phyloP scores from a whole-genome alignment of 1,140 invertebrate genomes.

The Nomia melanderi region DNA sequence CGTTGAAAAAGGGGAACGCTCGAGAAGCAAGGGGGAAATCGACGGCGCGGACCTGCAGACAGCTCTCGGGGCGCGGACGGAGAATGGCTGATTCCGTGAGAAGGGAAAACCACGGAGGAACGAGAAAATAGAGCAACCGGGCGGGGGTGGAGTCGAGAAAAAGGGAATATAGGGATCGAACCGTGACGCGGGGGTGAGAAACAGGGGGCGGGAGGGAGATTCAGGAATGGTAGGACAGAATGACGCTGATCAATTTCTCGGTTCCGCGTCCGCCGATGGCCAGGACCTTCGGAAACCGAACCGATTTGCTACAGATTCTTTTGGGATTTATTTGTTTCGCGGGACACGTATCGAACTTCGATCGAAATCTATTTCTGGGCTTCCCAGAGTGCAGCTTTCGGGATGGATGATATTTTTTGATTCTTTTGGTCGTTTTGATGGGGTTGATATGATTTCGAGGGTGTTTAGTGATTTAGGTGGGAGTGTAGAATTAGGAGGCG shows the following conservation, averaged over 20 bases:
- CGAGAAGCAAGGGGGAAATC: slow-evolving; percentile 45
- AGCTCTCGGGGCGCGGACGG: slow-evolving; percentile 65
- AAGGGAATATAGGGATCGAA: slow-evolving; percentile 52
- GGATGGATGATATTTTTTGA: too few relatives aligned
- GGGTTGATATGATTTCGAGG: too few relatives aligned
- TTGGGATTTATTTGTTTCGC: too few relatives aligned
- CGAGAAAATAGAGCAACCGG: slow-evolving; percentile 26
- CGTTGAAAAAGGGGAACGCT: slow-evolving; percentile 50
- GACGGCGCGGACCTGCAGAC: slow-evolving; percentile 68
- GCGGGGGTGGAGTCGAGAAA: slow-evolving; percentile 43
- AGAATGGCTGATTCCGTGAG: slow-evolving; percentile 69
- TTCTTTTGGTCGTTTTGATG: too few relatives aligned
- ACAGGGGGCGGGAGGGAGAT: slow-evolving; percentile 12
- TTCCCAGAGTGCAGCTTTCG: too few relatives aligned
- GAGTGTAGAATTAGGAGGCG: too few relatives aligned
- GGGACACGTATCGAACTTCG: too few relatives aligned
- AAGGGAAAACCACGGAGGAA: slow-evolving; percentile 51
- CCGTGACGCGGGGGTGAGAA: neutral
- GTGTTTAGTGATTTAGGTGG: too few relatives aligned
- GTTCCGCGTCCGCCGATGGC: slow-evolving; percentile 60
- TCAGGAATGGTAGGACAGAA: slow-evolving; percentile 62
- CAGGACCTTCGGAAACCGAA: slow-evolving; percentile 44
- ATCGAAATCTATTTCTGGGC: too few relatives aligned
- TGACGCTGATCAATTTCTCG: slow-evolving; percentile 70
- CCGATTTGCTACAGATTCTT: neutral